Evolutionary conservation across 2,888 invertebrate genomes (phyloP).

Genomic region (Polia nebulosa): DNA sequence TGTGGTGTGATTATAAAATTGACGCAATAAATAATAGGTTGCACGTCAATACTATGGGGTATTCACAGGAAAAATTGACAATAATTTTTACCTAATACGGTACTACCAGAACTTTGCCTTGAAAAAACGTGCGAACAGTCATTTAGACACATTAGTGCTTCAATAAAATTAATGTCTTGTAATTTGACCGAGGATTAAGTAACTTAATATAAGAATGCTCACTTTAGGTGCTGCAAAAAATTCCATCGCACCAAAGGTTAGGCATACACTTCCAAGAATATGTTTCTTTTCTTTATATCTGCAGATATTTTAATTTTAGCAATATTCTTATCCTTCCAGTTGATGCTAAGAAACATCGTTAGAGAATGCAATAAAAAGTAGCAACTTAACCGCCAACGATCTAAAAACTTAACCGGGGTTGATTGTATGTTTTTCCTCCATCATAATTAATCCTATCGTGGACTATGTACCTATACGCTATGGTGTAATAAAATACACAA

Average conservation of each 20-base stretch:
- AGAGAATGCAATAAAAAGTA: slow-evolving; percentile 32
- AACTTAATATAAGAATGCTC: slow-evolving; percentile 3
- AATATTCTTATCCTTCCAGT: slow-evolving; percentile 35
- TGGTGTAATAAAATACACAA: neutral
- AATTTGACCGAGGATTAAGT: slow-evolving; percentile 13
- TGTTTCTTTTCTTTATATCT: slow-evolving; percentile 12
- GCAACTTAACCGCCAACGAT: neutral
- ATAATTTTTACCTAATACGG: neutral
- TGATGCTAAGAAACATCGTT: slow-evolving; percentile 9
- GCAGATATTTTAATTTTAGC: slow-evolving; percentile 28
- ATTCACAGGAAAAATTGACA: neutral
- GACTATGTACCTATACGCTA: neutral
- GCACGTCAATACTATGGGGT: neutral
- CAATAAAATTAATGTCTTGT: slow-evolving; percentile 21
- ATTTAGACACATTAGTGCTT: slow-evolving; percentile 5
- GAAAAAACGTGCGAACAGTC: neutral
- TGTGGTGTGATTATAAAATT: neutral
- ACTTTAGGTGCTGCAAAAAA: slow-evolving; percentile 40
- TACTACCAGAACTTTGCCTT: neutral
- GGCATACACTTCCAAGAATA: slow-evolving; percentile 50
- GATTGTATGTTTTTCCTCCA: neutral
- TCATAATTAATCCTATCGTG: neutral
- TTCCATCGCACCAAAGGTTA: slow-evolving; percentile 28
- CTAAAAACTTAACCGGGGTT: neutral
- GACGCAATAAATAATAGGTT: neutral